These are phyloP conservation scores for Monarcha castaneiventris DNA, from an alignment of 2,113 vertebrate genomes.

Conservation along the genomic window DNA sequence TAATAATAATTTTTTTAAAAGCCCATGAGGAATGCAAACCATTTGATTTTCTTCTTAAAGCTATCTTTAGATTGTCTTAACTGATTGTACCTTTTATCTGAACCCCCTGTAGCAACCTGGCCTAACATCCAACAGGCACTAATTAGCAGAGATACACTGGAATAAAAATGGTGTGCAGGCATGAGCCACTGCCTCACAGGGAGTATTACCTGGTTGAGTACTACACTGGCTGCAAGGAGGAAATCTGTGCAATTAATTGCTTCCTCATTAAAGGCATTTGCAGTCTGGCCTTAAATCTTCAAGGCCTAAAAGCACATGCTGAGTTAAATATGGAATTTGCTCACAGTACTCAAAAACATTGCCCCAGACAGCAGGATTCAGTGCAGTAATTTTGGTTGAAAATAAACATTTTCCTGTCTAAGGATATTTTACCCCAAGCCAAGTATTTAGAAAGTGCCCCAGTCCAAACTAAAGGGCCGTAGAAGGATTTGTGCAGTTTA, in stretches of 20 bases:
- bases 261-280: conserved; percentile 33
- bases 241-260: conserved; percentile 46
- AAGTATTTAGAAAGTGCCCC: not conserved
- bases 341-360: not conserved
- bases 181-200: not conserved
- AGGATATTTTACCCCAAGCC: not conserved
- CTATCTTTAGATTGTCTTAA: not conserved
- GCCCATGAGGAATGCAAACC: not conserved
- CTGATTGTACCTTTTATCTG: not conserved
- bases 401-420: not conserved
- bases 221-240: not conserved
- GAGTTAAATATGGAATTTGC: not conserved
- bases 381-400: not conserved
- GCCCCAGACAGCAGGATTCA: not conserved
- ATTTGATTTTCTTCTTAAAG: not conserved
- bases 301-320: not conserved
- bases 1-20: not conserved
- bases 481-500: not conserved
- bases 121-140: not conserved
- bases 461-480: not conserved
- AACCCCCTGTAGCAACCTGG: not conserved
- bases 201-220: not conserved
- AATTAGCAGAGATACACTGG: not conserved
- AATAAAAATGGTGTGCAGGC: not conserved
- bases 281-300: not conserved